phyloP scores from a whole-genome alignment of 2,888 invertebrate species.

The Aricia artaxerxes region DNA sequence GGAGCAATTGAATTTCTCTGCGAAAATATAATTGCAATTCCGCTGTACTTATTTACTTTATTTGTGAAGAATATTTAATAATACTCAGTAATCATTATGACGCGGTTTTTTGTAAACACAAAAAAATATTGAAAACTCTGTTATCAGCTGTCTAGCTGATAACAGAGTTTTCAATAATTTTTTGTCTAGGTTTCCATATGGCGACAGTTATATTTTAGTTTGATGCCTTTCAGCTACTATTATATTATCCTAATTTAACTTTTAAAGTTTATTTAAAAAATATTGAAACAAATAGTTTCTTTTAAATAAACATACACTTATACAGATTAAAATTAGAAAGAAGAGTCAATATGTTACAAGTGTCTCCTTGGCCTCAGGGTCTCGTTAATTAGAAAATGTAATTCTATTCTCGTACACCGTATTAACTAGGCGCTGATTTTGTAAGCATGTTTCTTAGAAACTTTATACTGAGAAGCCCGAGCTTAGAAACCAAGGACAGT shows the following conservation, averaged over 20 bases:
- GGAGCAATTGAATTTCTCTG: conserved; percentile 26
- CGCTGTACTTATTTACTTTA: conserved; percentile 18
- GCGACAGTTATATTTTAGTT: too few species aligned
- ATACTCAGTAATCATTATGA: neutral
- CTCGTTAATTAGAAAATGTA: conserved; percentile 52
- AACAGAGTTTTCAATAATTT: too few species aligned
- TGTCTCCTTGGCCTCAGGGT: conserved; percentile 37
- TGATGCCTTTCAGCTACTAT: too few species aligned
- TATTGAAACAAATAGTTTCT: too few species aligned
- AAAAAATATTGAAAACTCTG: neutral
- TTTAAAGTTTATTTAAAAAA: too few species aligned
- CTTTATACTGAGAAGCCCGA: neutral
- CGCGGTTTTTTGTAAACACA: neutral
- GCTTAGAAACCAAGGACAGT: neutral
- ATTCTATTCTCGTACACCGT: conserved; percentile 45
- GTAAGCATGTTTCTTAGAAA: neutral
- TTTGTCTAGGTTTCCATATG: too few species aligned
- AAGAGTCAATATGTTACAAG: neutral
- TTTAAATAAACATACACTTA: too few species aligned
- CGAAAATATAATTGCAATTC: conserved; percentile 27
- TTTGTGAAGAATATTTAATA: neutral
- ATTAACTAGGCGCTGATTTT: conserved; percentile 32
- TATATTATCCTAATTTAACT: too few species aligned
- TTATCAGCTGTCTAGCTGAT: too few species aligned
- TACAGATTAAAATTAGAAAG: neutral